These are phyloP conservation scores for Xenops minutus DNA, from an alignment of 2,797 vertebrate genomes.

Conservation along the genomic window DNA sequence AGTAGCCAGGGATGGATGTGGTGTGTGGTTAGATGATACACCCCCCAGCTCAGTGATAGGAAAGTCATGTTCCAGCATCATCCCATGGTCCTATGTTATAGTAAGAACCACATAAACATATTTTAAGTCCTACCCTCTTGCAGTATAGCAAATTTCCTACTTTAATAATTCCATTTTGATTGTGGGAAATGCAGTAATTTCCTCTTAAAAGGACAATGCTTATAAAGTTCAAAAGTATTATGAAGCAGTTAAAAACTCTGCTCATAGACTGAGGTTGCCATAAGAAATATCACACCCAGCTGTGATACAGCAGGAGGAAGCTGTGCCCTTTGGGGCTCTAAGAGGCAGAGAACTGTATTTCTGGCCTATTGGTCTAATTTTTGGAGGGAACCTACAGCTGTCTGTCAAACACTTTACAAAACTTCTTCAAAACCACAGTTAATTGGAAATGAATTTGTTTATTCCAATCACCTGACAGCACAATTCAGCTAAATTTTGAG, in stretches of 20 bases:
- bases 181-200: not conserved
- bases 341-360: not conserved
- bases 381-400: not conserved
- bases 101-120: not conserved
- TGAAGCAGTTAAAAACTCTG: not conserved
- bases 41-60: not conserved
- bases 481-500: not conserved
- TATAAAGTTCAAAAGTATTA: not conserved
- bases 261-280: not conserved
- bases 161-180: not conserved
- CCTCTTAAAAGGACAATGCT: not conserved
- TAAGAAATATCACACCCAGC: not conserved
- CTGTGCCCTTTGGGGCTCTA: not conserved
- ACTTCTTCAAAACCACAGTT: not conserved
- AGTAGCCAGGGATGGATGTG: not conserved
- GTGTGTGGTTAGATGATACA: not conserved
- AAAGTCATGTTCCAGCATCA: not conserved
- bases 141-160: not conserved
- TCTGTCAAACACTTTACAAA: not conserved
- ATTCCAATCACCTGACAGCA: not conserved
- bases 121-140: not conserved
- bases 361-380: not conserved
- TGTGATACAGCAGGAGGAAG: not conserved
- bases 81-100: not conserved
- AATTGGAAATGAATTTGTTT: not conserved